phyloP scores from a whole-genome alignment of 1,140 invertebrate species.

The Psix sp. region DNA sequence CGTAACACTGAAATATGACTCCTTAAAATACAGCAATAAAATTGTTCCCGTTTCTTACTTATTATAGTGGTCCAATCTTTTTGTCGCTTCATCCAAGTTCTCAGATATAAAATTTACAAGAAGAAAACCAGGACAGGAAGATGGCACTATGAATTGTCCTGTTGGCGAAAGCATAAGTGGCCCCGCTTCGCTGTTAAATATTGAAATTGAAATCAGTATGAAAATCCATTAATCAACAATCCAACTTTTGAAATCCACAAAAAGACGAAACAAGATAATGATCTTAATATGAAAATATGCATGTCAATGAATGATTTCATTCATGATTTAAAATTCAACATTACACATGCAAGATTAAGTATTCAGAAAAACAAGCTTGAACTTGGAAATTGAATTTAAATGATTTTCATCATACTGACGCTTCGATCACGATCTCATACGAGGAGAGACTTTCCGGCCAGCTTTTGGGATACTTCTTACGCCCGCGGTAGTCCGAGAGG shows the following conservation, averaged over 20 bases:
- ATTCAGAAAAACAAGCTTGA: too few relatives aligned
- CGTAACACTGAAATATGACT: too few relatives aligned
- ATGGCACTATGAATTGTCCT: conserved; percentile 93
- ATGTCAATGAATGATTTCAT: too few relatives aligned
- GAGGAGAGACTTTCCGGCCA: conserved; percentile 84
- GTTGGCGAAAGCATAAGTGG: conserved; percentile 95
- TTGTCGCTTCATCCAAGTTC: conserved; percentile 84
- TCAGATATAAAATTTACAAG: conserved; percentile 89
- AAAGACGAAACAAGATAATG: conserved; percentile 6
- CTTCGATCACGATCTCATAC: conserved; percentile 93
- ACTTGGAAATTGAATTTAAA: too few relatives aligned
- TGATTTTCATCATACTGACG: too few relatives aligned
- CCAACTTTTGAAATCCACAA: conserved; percentile 4
- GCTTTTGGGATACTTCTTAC: conserved; percentile 81
- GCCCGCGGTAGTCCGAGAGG: conserved; percentile 86
- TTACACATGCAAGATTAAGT: too few relatives aligned
- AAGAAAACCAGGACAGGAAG: conserved; percentile 90
- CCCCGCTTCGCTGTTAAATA: conserved; percentile 85
- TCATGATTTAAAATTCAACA: too few relatives aligned
- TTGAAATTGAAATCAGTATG: too few relatives aligned
- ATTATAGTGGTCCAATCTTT: conserved; percentile 84
- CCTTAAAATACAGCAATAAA: too few relatives aligned
- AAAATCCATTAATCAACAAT: too few relatives aligned
- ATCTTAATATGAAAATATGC: too few relatives aligned
- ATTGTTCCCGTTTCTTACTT: conserved; percentile 82